Evolutionary conservation across 2,888 invertebrate species (phyloP).

Genomic region (Lasioglossum malachurum): DNA sequence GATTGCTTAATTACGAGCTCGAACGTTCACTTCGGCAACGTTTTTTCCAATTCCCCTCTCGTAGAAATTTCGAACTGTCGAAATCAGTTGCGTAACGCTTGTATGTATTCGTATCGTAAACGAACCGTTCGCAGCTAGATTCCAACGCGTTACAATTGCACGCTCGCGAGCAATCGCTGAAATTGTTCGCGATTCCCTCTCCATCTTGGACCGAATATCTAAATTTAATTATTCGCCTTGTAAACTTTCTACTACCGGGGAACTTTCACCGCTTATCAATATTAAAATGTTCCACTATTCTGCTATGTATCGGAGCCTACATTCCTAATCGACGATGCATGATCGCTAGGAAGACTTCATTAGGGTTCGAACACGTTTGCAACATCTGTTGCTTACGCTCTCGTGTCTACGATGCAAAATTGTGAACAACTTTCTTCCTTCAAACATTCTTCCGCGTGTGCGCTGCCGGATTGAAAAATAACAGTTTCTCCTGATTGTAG

Average conservation of each 20-base stretch:
- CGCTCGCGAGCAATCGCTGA: neutral
- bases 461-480: neutral
- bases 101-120: conserved; percentile 18
- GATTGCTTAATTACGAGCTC: conserved; percentile 26
- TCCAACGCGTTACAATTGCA: conserved; percentile 33
- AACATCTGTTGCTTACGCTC: neutral
- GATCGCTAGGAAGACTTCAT: neutral
- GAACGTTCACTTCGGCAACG: conserved; percentile 11
- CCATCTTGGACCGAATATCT: conserved; percentile 4
- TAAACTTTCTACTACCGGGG: conserved; percentile 34
- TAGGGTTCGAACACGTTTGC: neutral
- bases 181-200: conserved; percentile 3
- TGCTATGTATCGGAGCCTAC: neutral
- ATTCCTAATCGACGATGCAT: neutral
- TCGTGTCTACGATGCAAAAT: neutral
- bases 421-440: neutral
- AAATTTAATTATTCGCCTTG: conserved; percentile 35
- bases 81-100: conserved; percentile 35
- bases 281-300: conserved; percentile 20
- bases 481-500: neutral
- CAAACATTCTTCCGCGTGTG: neutral
- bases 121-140: conserved; percentile 26
- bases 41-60: conserved; percentile 3
- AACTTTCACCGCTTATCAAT: conserved; percentile 44
- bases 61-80: conserved; percentile 35